Conservation (phyloP, 2,797 vertebrate species). For the Cottoperca gobio region DNA sequence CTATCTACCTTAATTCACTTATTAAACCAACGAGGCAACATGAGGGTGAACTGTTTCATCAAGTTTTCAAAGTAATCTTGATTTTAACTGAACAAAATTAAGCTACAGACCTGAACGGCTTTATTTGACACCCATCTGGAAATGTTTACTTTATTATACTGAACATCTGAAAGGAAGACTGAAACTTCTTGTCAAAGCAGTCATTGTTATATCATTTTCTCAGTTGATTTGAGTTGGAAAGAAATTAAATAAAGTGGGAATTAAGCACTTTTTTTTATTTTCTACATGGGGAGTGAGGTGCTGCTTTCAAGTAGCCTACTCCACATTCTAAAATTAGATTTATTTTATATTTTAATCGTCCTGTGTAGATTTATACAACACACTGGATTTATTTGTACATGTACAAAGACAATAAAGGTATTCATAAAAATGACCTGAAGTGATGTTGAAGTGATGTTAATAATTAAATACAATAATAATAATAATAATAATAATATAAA, state of each 20-base stretch:
- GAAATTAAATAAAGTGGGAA: not conserved
- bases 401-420: too few relatives aligned
- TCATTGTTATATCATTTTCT: not conserved
- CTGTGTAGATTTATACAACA: too few relatives aligned
- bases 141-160: not conserved
- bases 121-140: not conserved
- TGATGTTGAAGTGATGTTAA: not conserved
- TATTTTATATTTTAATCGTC: too few relatives aligned
- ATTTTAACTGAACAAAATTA: not conserved
- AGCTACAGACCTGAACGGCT: not conserved
- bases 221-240: not conserved
- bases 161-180: not conserved
- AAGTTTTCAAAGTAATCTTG: conserved; percentile 2
- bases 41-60: not conserved
- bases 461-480: too few relatives aligned
- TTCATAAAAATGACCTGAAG: not conserved
- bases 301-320: not conserved
- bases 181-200: not conserved
- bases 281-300: too few relatives aligned
- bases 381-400: too few relatives aligned
- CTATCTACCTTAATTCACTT: conserved; percentile 17
- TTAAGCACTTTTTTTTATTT: not conserved
- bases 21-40: conserved; percentile 20
- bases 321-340: not conserved
- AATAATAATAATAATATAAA: too few relatives aligned